phyloP scores from a whole-genome alignment of 2,888 invertebrate species.

The Pachliopta kotzebuea region DNA sequence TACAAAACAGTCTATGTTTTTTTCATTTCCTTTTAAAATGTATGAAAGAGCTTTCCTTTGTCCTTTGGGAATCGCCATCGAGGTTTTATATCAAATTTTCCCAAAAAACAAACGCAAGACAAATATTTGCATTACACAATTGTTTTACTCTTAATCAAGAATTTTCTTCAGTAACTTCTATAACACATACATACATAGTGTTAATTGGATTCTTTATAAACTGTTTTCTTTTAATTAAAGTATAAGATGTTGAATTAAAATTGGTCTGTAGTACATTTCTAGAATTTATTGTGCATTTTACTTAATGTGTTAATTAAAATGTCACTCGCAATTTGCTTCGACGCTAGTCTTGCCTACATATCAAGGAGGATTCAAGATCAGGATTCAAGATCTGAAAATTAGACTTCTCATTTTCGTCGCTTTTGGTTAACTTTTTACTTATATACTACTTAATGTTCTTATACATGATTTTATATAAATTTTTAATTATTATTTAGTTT shows the following conservation, averaged over 20 bases:
- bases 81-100: too few relatives aligned
- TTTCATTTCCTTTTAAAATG: too few relatives aligned
- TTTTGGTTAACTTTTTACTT: background rate
- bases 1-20: too few relatives aligned
- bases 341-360: background rate
- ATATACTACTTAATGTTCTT: background rate
- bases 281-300: background rate
- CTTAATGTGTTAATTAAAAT: background rate
- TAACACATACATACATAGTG: too few relatives aligned
- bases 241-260: background rate
- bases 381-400: background rate
- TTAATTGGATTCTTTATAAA: too few relatives aligned
- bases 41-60: too few relatives aligned
- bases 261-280: background rate
- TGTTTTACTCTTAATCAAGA: background rate
- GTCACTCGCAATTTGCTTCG: constrained; percentile 1
- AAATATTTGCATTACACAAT: background rate
- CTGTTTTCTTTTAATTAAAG: too few relatives aligned
- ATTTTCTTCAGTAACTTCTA: background rate
- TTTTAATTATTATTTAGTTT: too few relatives aligned
- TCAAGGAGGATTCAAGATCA: too few relatives aligned
- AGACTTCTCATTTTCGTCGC: background rate
- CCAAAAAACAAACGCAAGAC: background rate
- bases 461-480: too few relatives aligned
- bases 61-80: too few relatives aligned